Evolutionary conservation across 92 coral and sea anemone species (phyloP), one percentile per base, ranked within the genome.

Genomic region (Nematostella vectensis): DNA sequence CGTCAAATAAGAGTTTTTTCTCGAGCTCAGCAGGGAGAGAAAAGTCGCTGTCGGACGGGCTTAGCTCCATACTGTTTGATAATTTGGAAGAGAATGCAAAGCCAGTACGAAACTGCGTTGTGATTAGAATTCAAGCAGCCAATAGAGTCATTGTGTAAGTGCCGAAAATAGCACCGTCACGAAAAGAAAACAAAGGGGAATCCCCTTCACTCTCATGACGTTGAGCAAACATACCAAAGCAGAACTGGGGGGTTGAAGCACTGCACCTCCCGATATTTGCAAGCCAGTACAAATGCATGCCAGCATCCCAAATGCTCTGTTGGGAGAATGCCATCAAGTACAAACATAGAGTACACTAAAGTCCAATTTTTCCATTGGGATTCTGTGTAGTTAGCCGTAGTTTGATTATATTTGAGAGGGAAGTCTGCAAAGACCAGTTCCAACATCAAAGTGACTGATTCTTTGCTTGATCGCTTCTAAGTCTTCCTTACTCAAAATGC

Each of bases 351-450:
- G 31, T 69, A 79, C 6, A 63, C 55, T 28, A 74, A 19, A 22
- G 85, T 83, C 94, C 94, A 83, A 48, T 78, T 77, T 37, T 77
- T 82, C 89, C 80, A 83, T 54, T 78, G 85, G 29, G 68, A 79
- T 10, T 82, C 87, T 15, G 80, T 83, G 40, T 72, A 83, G 8
- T n/a, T 76, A 78, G 15, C 94, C 86, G 65, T 57, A 59, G 29
- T 83, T 83, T 23, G 65, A 48, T n/a, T 74, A 23, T 51, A 83
- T 83, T 44, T 54, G 50, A 47, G 31, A 48, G n/a, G 94, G 94
- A 6, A 84, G 63, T 48, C 80, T 58, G 11, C 94, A 86, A 37
- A 79, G 59, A 47, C 75, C 71, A 44, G 51, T 59, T 18, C 83
- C 76, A 31, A 84, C 71, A 17, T 84, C 79, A 47, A 79, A 49